These are phyloP conservation scores for Drosophila ohnishii DNA, from an alignment of 1,140 invertebrate genomes.

Conservation along the genomic window DNA sequence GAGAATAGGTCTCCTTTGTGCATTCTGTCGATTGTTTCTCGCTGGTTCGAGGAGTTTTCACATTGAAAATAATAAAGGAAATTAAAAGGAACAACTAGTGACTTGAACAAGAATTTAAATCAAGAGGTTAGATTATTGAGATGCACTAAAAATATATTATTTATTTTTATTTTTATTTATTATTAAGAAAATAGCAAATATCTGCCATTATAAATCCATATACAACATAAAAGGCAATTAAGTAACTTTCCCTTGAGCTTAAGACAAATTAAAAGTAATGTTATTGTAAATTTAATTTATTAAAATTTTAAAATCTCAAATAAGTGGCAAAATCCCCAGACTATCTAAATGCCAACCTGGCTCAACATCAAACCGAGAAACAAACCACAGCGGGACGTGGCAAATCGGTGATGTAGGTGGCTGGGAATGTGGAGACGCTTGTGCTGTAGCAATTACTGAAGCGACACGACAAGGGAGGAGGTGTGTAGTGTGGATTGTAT, in stretches of 20 bases:
- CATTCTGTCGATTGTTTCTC: constrained; percentile 7
- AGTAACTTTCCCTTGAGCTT: no score
- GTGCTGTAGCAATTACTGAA: constrained; percentile 31
- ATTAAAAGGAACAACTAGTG: neutral
- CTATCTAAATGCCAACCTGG: neutral
- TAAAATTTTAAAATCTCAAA: neutral
- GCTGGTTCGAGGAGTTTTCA: neutral
- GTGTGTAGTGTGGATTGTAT: neutral
- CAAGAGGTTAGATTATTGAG: neutral
- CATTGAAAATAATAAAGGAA: neutral
- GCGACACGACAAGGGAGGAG: constrained; percentile 13
- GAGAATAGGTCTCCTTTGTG: constrained; percentile 1
- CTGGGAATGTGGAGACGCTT: neutral
- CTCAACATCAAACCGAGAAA: constrained; percentile 2
- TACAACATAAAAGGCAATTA: neutral
- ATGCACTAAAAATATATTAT: neutral
- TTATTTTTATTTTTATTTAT: no score
- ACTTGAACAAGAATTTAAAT: neutral
- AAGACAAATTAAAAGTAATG: no score
- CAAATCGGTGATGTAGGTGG: constrained; percentile 16
- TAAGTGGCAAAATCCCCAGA: neutral
- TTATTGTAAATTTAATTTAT: neutral
- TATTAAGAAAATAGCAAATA: no score
- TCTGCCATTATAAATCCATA: no score
- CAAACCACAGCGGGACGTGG: constrained; percentile 11